Conservation (phyloP, 2,888 invertebrate genomes). For the Acleris literana region DNA sequence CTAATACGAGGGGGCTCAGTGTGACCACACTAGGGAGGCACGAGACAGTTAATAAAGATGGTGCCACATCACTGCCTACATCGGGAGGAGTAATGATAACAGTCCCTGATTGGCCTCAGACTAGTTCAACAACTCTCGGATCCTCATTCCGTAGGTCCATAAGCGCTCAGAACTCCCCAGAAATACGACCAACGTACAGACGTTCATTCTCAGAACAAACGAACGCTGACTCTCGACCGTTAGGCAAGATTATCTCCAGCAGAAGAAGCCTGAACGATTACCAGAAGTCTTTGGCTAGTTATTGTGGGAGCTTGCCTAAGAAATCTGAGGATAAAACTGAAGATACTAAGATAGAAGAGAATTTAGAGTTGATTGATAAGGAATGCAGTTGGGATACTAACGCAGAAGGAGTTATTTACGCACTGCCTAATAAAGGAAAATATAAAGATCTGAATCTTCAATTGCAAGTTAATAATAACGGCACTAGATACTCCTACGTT, state of each 20-base stretch:
- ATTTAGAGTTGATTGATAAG: constrained; percentile 78
- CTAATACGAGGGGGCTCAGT: constrained; percentile 72
- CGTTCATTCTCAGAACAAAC: constrained; percentile 78
- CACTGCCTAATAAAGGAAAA: constrained; percentile 78
- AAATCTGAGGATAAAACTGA: constrained; percentile 49
- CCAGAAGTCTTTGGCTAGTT: constrained; percentile 68
- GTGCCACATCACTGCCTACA: constrained; percentile 71
- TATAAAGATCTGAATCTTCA: constrained; percentile 78
- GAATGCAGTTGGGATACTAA: constrained; percentile 84
- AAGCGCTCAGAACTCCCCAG: constrained; percentile 76
- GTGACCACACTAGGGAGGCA: constrained; percentile 76
- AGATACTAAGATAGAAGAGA: constrained; percentile 70
- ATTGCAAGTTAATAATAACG: constrained; percentile 78
- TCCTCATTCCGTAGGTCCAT: constrained; percentile 68
- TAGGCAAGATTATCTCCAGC: constrained; percentile 77
- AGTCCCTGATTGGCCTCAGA: constrained; percentile 85
- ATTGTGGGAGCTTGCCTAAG: constrained; percentile 62
- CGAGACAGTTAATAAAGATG: constrained; percentile 66
- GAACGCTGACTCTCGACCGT: constrained; percentile 61
- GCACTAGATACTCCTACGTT: constrained; percentile 76
- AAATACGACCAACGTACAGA: constrained; percentile 75
- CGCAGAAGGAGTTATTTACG: constrained; percentile 80
- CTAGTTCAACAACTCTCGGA: constrained; percentile 59
- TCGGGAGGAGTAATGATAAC: constrained; percentile 85
- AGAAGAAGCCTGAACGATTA: constrained; percentile 77